These are phyloP conservation scores for Gephyroberyx darwinii DNA, from an alignment of 2,797 vertebrate genomes.

Conservation along the genomic window DNA sequence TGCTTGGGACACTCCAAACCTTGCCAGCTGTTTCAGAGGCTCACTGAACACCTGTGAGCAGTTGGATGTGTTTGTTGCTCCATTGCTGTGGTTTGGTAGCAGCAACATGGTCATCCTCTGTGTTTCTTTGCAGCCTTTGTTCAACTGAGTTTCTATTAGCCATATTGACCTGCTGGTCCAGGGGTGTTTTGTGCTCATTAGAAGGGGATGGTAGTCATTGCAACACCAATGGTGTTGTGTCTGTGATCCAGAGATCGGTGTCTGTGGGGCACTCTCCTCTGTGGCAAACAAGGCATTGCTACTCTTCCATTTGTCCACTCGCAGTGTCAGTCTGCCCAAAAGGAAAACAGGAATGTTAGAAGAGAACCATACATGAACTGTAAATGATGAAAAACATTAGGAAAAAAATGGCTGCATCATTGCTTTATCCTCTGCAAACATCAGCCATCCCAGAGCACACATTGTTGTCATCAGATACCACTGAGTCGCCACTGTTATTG, in stretches of 20 bases:
- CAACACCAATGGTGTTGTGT: constrained; percentile 55
- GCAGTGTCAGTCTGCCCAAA: constrained; percentile 62
- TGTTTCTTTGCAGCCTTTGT: constrained; percentile 30
- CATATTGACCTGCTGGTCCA: constrained; percentile 41
- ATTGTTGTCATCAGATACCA: constrained; percentile 26
- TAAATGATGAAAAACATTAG: not conserved
- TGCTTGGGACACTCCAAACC: constrained; percentile 38
- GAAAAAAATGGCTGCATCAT: not conserved
- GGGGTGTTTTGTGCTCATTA: constrained; percentile 73
- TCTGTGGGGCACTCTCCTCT: constrained; percentile 53
- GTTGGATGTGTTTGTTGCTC: constrained; percentile 36
- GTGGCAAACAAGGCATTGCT: constrained; percentile 68
- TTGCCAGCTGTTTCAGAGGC: constrained; percentile 46
- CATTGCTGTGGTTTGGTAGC: constrained; percentile 34
- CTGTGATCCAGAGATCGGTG: constrained; percentile 56
- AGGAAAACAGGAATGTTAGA: constrained; percentile 26
- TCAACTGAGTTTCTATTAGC: constrained; percentile 39
- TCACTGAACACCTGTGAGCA: constrained; percentile 51
- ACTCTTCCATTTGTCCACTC: constrained; percentile 63
- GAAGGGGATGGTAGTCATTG: constrained; percentile 62
- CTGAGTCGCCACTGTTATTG: constrained; percentile 1
- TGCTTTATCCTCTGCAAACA: constrained; percentile 23
- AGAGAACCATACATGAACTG: not conserved
- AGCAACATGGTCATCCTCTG: constrained; percentile 32
- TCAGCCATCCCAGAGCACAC: not conserved